Conservation (phyloP, 2,113 vertebrate genomes). For the Anser brachyrhynchus region DNA sequence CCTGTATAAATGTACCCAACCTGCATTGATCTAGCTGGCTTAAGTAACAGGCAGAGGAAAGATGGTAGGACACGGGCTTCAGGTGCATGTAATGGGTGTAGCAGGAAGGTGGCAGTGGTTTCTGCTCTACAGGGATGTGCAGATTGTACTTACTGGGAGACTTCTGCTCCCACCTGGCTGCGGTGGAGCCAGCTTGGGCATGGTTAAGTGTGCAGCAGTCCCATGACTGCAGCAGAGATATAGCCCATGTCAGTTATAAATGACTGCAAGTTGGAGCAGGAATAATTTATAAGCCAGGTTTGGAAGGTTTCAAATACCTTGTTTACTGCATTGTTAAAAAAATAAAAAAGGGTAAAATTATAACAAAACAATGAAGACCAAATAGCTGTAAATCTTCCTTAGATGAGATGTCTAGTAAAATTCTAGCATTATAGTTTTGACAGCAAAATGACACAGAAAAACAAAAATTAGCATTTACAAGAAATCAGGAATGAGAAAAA, state of each 20-base stretch:
- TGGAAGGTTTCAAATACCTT: background rate
- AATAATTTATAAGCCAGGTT: background rate
- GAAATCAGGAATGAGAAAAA: slow-evolving; percentile 14
- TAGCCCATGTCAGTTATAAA: background rate
- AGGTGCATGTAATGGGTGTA: background rate
- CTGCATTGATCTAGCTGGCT: background rate
- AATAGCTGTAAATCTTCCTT: background rate
- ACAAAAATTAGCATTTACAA: background rate
- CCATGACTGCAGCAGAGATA: background rate
- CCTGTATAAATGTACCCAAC: background rate
- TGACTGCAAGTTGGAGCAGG: background rate
- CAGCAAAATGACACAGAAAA: background rate
- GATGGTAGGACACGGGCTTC: background rate
- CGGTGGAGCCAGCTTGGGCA: background rate
- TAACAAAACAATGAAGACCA: background rate
- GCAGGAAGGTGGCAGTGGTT: background rate
- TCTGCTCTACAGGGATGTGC: background rate
- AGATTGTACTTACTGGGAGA: background rate
- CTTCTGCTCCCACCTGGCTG: background rate
- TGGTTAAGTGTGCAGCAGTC: background rate
- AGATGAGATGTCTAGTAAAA: background rate
- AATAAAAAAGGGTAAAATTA: background rate
- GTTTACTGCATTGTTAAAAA: background rate
- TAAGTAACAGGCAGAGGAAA: background rate
- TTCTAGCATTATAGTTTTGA: background rate